Evolutionary conservation across 2,797 vertebrate species (phyloP), one percentile per base, ranked within the genome.

Genomic region (Prunella strophiata): DNA sequence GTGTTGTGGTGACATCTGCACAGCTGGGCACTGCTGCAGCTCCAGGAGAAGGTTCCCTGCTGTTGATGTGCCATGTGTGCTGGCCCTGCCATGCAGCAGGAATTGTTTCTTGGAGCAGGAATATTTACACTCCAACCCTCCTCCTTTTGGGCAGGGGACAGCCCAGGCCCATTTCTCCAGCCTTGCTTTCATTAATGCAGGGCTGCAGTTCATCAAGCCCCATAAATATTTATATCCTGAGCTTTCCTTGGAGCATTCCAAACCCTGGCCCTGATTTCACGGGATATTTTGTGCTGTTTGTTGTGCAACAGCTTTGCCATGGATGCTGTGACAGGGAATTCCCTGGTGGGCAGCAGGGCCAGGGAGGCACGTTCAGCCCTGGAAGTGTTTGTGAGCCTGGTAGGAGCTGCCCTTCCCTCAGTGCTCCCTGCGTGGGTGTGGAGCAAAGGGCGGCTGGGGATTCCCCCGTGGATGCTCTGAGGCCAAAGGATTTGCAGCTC

Each of bases 221-320:
- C 75, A 23, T 84, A 94, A 96, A 95, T 95, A 67, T 97, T 97
- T 95, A 91, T 89, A 83, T 78, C 83, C 89, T 54, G 70, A 87
- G 75, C 48, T 4, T 94, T 92, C 94, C 89, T 93, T 34, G 74
- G 65, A 26, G 50, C 82, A 81, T 90, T 95, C 88, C 93, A 75
- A 77, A 47, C 18, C 14, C 94, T 80, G 95, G 90, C 95, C 1
- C 0, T 29, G 9, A 72, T 88, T 85, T 62, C 29, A 42, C 3
- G 8, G 93, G 81, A 52, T 7, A 3, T 50, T 87, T 42, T 2
- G 0, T 19, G 51, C 16, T 75, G 88, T 89, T 89, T 54, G 8
- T 95, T 91, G 91, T 76, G 89, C 81, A 52, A 32, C 16, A 67
- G 80, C 57, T 47, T 67, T 72, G 76, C 50, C 48, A 10, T 65